These are phyloP conservation scores for Crotalus tigris DNA, from an alignment of 2,113 vertebrate species.

Conservation along the genomic window DNA sequence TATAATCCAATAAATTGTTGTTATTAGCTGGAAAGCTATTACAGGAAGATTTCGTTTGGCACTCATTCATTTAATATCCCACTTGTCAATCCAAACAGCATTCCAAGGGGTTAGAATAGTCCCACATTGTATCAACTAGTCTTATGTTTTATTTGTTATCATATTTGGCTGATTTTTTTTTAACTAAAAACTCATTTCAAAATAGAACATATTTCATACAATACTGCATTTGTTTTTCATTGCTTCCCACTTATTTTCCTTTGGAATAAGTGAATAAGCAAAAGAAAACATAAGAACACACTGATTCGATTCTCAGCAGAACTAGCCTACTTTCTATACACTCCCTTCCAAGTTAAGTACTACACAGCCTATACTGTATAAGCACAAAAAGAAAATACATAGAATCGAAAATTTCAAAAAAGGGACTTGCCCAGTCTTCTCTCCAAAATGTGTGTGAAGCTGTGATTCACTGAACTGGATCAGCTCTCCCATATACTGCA, in stretches of 20 bases:
- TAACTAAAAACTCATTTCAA: neutral
- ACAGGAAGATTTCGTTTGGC: neutral
- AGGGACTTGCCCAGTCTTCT: slow-evolving; percentile 88
- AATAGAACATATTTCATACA: neutral
- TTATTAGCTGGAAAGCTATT: neutral
- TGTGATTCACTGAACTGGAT: slow-evolving; percentile 78
- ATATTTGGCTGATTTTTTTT: neutral
- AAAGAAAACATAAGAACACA: neutral
- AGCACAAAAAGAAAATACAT: neutral
- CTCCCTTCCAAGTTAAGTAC: neutral
- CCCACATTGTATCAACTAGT: neutral
- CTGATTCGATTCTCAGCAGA: neutral
- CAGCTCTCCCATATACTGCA: slow-evolving; percentile 89
- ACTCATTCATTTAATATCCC: neutral
- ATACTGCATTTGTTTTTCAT: neutral
- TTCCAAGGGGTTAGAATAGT: neutral
- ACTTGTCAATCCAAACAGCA: neutral
- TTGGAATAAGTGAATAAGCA: neutral
- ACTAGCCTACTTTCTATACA: neutral
- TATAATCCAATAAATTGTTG: neutral
- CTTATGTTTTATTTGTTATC: neutral
- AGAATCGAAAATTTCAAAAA: neutral
- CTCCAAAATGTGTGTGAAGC: slow-evolving; percentile 87
- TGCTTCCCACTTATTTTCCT: neutral
- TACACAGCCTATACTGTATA: neutral